Conservation (phyloP, 2,113 vertebrate genomes). For the Antigone vipio region DNA sequence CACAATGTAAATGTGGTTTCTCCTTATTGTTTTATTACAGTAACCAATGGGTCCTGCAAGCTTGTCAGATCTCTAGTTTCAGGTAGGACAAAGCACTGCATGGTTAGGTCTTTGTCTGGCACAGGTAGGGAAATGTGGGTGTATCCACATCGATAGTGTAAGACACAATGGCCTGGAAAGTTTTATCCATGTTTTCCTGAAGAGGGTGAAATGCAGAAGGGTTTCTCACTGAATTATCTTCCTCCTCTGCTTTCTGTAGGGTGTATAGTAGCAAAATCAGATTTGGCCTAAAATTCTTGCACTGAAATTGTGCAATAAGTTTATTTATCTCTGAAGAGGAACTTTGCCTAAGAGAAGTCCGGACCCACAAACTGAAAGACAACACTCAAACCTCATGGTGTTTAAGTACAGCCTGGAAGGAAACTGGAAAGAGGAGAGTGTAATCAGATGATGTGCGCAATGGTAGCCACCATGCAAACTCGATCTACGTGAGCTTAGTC, state of each 20-base stretch:
- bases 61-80: not conserved
- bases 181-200: not conserved
- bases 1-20: not conserved
- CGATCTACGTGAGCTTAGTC: not conserved
- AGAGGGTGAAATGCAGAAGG: not conserved
- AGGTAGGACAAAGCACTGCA: not conserved
- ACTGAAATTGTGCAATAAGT: not conserved
- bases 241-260: not conserved
- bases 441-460: not conserved
- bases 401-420: not conserved
- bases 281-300: not conserved
- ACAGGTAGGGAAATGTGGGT: not conserved
- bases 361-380: not conserved
- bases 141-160: not conserved
- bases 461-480: not conserved
- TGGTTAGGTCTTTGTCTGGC: not conserved
- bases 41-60: not conserved
- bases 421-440: not conserved
- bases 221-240: not conserved
- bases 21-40: not conserved
- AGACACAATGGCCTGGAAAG: not conserved
- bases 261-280: not conserved
- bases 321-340: not conserved
- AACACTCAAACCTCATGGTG: not conserved
- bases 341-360: not conserved